phyloP scores from a whole-genome alignment of 2,797 vertebrate species.

The Pogonophryne albipinna region DNA sequence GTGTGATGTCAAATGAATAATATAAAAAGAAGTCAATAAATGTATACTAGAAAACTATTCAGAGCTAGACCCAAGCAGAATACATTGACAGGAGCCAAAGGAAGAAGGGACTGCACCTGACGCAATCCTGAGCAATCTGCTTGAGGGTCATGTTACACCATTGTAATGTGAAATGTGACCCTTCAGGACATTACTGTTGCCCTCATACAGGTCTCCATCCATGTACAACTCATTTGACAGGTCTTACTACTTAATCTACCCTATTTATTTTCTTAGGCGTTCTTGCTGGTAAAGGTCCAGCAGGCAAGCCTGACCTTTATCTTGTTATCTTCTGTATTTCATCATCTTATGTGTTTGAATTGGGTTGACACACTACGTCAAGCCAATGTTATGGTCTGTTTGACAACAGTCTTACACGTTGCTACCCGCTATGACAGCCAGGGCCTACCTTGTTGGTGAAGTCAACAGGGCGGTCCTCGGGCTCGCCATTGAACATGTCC shows the following conservation, averaged over 20 bases:
- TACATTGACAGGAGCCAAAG: conserved; percentile 20
- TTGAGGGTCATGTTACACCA: neutral
- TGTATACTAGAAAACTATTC: neutral
- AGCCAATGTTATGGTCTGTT: conserved; percentile 10
- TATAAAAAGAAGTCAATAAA: neutral
- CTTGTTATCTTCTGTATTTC: conserved; percentile 1
- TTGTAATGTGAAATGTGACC: conserved; percentile 35
- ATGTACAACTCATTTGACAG: neutral
- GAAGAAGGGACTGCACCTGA: conserved; percentile 25
- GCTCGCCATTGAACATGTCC: conserved; percentile 87
- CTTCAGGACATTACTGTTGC: neutral
- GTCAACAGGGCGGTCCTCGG: conserved; percentile 87
- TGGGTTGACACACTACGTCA: neutral
- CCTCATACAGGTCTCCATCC: neutral
- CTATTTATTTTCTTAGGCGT: too few relatives aligned
- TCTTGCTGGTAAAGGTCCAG: neutral
- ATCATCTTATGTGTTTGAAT: neutral
- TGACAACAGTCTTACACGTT: neutral
- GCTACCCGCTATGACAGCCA: neutral
- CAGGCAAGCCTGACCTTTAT: neutral
- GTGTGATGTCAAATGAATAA: neutral
- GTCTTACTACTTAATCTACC: neutral
- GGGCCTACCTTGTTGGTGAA: conserved; percentile 91
- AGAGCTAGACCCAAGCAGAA: neutral
- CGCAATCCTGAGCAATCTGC: conserved; percentile 55